A percentile compares a stretch with the other conserved stretches of the same genome.
These are phyloP conservation scores for Cryptoblepharus egeriae DNA, from an alignment of 2,797 vertebrate genomes.

Conservation along the genomic window DNA sequence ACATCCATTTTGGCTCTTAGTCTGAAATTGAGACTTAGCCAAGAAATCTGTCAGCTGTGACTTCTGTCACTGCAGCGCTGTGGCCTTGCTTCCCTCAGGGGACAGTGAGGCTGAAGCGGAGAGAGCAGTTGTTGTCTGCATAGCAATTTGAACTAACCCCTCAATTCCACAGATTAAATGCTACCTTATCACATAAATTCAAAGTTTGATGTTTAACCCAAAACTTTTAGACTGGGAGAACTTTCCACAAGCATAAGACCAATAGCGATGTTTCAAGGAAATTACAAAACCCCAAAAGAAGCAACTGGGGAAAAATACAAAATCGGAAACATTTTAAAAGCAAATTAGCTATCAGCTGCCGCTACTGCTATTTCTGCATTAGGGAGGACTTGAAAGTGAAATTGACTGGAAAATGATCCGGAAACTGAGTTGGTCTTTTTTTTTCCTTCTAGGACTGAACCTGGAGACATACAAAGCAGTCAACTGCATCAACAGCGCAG, in stretches of 20 bases:
- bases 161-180: not conserved
- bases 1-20: not conserved
- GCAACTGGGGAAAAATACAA: constrained; percentile 33
- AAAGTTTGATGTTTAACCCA: constrained; percentile 16
- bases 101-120: not conserved
- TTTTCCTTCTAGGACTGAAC: constrained; percentile 37
- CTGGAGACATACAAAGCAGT: constrained; percentile 29
- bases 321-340: constrained; percentile 52
- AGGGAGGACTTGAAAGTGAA: constrained; percentile 59
- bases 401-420: constrained; percentile 57
- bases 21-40: not conserved
- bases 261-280: constrained; percentile 43
- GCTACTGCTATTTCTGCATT: constrained; percentile 33
- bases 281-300: constrained; percentile 31
- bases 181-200: not conserved
- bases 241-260: constrained; percentile 34
- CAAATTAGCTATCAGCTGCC: constrained; percentile 52
- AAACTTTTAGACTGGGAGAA: constrained; percentile 43
- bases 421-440: constrained; percentile 32
- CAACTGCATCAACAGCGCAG: constrained; percentile 41
- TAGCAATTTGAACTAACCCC: not conserved
- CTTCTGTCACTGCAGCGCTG: not conserved
- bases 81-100: not conserved
- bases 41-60: not conserved
- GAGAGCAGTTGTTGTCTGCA: not conserved